Percentiles rank a stretch among this genome's conserved stretches.
These are phyloP conservation scores for Nemurella pictetii DNA, from an alignment of 2,888 invertebrate genomes.

Conservation along the genomic window DNA sequence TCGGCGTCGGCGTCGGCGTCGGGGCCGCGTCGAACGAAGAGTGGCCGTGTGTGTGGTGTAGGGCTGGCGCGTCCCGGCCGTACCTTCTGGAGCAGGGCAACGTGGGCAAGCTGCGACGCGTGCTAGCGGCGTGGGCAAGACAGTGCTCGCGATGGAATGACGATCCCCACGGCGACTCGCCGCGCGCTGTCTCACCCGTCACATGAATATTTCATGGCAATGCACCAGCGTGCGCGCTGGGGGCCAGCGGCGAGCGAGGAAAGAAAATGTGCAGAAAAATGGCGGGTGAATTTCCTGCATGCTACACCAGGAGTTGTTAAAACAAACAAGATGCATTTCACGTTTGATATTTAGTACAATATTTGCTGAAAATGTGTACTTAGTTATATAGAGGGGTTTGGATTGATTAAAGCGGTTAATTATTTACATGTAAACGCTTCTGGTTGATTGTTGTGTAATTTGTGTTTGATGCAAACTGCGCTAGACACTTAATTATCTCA, in stretches of 20 bases:
- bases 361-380: constrained; percentile 1
- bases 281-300: neutral
- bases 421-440: neutral
- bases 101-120: neutral
- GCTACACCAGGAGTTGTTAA: neutral
- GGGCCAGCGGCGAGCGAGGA: constrained; percentile 9
- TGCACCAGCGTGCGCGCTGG: too few relatives aligned
- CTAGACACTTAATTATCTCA: neutral
- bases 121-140: neutral
- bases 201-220: constrained; percentile 31
- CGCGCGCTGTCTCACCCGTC: constrained; percentile 15
- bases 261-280: constrained; percentile 28
- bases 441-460: neutral
- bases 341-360: neutral
- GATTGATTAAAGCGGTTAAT: neutral
- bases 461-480: neutral
- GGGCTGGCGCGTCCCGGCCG: too few relatives aligned
- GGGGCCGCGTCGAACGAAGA: neutral
- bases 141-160: neutral
- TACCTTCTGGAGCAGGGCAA: neutral
- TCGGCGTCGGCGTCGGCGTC: too few relatives aligned
- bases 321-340: neutral
- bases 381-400: neutral
- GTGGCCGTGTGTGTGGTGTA: too few relatives aligned
- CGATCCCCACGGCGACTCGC: constrained; percentile 9